A percentile compares a stretch with the other conserved stretches of the same genome.
phyloP scores from a whole-genome alignment of 2,113 vertebrate genomes.

The Lates calcarifer region DNA sequence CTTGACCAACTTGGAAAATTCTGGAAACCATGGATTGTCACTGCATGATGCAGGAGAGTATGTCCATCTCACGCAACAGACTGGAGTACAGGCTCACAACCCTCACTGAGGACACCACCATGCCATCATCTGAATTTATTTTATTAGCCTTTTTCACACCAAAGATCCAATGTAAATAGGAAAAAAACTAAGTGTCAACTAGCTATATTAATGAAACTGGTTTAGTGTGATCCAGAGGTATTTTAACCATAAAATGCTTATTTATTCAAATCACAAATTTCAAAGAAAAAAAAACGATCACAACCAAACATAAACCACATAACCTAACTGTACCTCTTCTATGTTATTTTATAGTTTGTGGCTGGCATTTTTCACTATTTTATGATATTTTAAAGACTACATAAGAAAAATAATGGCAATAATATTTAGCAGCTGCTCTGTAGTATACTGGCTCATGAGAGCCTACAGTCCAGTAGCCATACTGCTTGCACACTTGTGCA shows the following conservation, averaged over 20 bases:
- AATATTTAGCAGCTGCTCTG: no score
- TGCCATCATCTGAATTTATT: background rate
- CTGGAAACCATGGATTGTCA: conserved; percentile 2
- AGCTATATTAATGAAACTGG: background rate
- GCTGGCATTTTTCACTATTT: background rate
- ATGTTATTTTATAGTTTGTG: background rate
- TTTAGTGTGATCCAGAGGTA: background rate
- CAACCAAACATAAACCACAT: background rate
- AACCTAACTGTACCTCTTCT: background rate
- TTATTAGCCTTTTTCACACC: background rate
- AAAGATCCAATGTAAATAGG: background rate
- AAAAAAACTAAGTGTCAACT: background rate
- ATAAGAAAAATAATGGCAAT: background rate
- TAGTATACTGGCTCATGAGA: background rate
- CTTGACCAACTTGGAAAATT: background rate
- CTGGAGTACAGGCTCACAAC: background rate
- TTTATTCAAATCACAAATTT: background rate
- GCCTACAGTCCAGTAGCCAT: background rate
- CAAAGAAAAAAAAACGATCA: background rate
- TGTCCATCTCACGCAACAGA: background rate
- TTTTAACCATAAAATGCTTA: background rate
- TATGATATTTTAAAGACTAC: background rate
- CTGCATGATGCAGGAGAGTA: conserved; percentile 23
- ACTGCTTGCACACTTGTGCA: background rate
- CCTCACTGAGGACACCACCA: background rate